Conservation (phyloP, 2,113 vertebrate species). For the Polypterus senegalus region DNA sequence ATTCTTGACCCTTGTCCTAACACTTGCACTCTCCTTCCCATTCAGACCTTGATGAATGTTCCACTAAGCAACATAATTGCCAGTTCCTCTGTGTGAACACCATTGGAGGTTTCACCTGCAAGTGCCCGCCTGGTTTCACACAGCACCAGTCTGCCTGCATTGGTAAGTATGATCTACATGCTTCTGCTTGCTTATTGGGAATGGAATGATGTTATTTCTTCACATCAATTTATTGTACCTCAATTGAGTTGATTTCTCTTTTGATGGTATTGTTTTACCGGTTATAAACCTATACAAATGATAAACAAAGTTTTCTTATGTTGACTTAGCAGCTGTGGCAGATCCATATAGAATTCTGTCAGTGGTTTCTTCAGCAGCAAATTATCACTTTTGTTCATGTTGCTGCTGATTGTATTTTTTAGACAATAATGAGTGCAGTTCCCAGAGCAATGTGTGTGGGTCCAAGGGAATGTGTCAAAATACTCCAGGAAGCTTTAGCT, state of each 20-base stretch:
- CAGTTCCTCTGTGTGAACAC: slow-evolving; percentile 90
- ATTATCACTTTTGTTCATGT: neutral
- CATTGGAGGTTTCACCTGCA: slow-evolving; percentile 78
- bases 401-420: slow-evolving; percentile 9
- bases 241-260: too few species aligned
- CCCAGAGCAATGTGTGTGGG: slow-evolving; percentile 61
- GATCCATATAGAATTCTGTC: neutral
- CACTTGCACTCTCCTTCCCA: slow-evolving; percentile 2
- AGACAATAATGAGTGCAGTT: slow-evolving; percentile 79
- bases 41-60: slow-evolving; percentile 82
- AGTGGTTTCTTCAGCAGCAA: neutral
- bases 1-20: neutral
- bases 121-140: slow-evolving; percentile 77
- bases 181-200: neutral
- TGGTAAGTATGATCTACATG: slow-evolving; percentile 43
- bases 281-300: too few species aligned
- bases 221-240: too few species aligned
- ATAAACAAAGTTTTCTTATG: too few species aligned
- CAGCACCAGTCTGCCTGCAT: slow-evolving; percentile 85
- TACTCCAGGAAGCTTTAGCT: slow-evolving; percentile 76
- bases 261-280: too few species aligned
- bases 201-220: neutral
- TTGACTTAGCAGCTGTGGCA: too few species aligned
- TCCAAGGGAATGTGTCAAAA: slow-evolving; percentile 68
- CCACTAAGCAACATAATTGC: slow-evolving; percentile 89